These are phyloP conservation scores for Odontocolon sp. DNA, from an alignment of 2,888 invertebrate species.

Conservation along the genomic window DNA sequence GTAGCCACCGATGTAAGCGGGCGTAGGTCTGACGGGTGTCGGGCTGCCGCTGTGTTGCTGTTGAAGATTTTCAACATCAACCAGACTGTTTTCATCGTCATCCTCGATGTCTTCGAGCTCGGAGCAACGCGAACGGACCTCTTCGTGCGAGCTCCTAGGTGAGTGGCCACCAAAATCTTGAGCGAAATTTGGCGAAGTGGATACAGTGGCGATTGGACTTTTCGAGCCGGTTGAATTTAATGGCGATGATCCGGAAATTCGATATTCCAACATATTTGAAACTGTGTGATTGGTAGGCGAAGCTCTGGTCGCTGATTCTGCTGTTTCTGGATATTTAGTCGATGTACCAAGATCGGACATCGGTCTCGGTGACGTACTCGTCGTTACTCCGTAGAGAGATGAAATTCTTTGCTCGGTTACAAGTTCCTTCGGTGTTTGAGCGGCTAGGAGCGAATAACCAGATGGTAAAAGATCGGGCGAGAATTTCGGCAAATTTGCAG, in stretches of 20 bases:
- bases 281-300: constrained; percentile 56
- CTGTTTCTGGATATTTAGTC: constrained; percentile 60
- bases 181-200: constrained; percentile 57
- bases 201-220: constrained; percentile 24
- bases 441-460: constrained; percentile 33
- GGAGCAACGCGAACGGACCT: constrained; percentile 72
- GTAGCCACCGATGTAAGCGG: constrained; percentile 76
- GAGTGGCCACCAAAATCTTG: constrained; percentile 71
- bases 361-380: constrained; percentile 28
- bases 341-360: constrained; percentile 45
- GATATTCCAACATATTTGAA: constrained; percentile 57
- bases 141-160: constrained; percentile 73
- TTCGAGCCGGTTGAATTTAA: constrained; percentile 40
- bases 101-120: constrained; percentile 86
- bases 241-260: constrained; percentile 38
- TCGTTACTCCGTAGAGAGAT: constrained; percentile 25
- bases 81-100: constrained; percentile 85
- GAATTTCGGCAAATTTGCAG: constrained; percentile 57
- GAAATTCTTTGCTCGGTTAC: constrained; percentile 37
- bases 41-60: constrained; percentile 67
- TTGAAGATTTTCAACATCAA: constrained; percentile 89
- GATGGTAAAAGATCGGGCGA: constrained; percentile 57
- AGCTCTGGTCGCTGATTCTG: constrained; percentile 51
- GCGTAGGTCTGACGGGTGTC: constrained; percentile 76
- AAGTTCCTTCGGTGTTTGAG: constrained; percentile 25